Evolutionary conservation across 2,113 vertebrate species (phyloP).

Genomic region (Bettongia penicillata): DNA sequence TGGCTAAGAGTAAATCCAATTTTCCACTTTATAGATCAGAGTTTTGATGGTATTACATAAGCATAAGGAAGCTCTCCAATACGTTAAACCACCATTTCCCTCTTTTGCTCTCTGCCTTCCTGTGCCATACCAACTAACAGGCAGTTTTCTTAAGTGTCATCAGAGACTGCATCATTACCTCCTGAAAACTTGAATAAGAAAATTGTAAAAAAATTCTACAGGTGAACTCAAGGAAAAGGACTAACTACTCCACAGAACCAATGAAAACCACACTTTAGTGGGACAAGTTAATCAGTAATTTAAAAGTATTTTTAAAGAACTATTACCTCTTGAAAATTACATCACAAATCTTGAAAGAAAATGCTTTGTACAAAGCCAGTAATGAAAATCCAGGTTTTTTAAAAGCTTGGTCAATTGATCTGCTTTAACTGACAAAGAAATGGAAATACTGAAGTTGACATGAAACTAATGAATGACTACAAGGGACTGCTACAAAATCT

Average conservation of each 20-base stretch:
- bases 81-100: neutral
- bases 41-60: neutral
- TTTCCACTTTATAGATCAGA: conserved; percentile 26
- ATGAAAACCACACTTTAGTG: neutral
- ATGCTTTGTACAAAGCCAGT: neutral
- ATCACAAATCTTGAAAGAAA: neutral
- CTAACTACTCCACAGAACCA: neutral
- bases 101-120: neutral
- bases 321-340: neutral
- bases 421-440: neutral
- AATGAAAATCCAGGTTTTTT: neutral
- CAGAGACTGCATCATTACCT: neutral
- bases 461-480: neutral
- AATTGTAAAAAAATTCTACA: neutral
- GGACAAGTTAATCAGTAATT: neutral
- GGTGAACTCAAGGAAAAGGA: neutral
- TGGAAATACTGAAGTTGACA: neutral
- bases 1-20: conserved; percentile 35
- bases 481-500: neutral
- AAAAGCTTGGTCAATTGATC: neutral
- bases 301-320: neutral
- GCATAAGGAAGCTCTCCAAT: neutral
- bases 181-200: neutral
- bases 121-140: neutral
- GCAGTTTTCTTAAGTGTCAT: neutral